Percentiles rank a stretch among this genome's conserved stretches.
Conservation (phyloP, 2,113 vertebrate genomes). For the Phyllostomus discolor region DNA sequence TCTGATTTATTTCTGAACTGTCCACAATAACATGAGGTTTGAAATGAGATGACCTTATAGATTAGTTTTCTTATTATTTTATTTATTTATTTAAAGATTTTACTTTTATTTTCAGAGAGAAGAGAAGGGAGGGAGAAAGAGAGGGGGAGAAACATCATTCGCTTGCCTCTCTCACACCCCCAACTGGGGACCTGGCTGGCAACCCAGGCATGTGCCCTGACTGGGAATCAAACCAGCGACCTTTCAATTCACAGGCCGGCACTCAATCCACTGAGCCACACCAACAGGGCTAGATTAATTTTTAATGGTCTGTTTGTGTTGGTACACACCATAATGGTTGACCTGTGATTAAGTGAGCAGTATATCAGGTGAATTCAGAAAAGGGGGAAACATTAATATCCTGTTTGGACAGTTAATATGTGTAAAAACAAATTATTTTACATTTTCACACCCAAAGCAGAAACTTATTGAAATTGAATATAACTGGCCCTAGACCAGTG, state of each 20-base stretch:
- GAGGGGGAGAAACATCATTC: too few relatives aligned
- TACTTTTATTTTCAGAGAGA: too few relatives aligned
- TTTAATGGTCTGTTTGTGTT: neutral
- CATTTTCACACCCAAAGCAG: neutral
- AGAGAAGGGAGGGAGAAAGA: too few relatives aligned
- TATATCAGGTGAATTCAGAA: slow-evolving; percentile 21
- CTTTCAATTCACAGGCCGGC: too few relatives aligned
- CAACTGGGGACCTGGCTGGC: too few relatives aligned
- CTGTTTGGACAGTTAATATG: neutral
- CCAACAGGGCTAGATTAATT: too few relatives aligned
- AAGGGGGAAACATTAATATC: neutral
- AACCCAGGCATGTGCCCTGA: too few relatives aligned
- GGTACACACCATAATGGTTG: neutral
- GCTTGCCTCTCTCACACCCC: too few relatives aligned
- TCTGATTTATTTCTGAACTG: neutral
- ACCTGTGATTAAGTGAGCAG: neutral
- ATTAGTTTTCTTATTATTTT: neutral
- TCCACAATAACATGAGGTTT: neutral
- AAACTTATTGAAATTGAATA: neutral
- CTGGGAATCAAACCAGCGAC: too few relatives aligned
- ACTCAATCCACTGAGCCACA: too few relatives aligned
- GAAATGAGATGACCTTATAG: neutral
- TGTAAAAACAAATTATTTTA: neutral
- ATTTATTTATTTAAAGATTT: too few relatives aligned
- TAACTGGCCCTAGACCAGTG: neutral